Base-by-base conservation (phyloP, 2,113 vertebrate genomes). In the Dasypus novemcinctus region DNA sequence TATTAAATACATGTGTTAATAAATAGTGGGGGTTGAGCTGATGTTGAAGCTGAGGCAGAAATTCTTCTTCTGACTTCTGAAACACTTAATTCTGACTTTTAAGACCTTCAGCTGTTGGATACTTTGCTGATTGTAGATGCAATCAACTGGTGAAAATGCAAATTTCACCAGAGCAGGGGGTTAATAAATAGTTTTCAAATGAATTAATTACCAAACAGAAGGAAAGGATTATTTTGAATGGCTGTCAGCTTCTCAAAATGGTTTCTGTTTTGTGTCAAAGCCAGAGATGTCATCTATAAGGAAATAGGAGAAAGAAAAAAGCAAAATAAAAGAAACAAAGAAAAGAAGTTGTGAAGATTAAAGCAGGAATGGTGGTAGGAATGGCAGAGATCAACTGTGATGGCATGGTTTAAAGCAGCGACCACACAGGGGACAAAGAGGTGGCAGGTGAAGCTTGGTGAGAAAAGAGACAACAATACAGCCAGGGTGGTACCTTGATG, bases 131-230 rank as follows among this genome's bases (percentile, higher is more conserved):
- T 49, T 49, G 46, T 49, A 49, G 46, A 49, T 57, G 54, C 20
- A 57, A 57, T 57, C 6, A 18, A 57, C 3, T 57, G 54, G 54
- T 20, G 20, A 5, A 57, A 18, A 57, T 20, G 18, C 54, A 57
- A 20, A 57, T 57, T 57, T 57, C 54, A 57, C 54, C 14, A 68
- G 0, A 59, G 9, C 21, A 82, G 31, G 18, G 21, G 5, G 29
- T 69, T 61, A 41, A 68, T 36, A 89, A 69, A 41, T 36, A 71
- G 15, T 92, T 82, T 92, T 94, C 59, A 66, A 94, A 38, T 25
- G 59, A 80, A n/a, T 46, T 5, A 82, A 72, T 43, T 71, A 80
- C 5, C 38, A 85, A 66, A 36, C 68, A 68, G n/a, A 66, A 91
- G 41, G 4, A 52, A 21, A 79, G 54, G 54, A 21, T 57, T 21